Evolutionary conservation across 2,888 invertebrate genomes (phyloP), one percentile per base, ranked within the genome.

Genomic region (Teleiodes luculella): DNA sequence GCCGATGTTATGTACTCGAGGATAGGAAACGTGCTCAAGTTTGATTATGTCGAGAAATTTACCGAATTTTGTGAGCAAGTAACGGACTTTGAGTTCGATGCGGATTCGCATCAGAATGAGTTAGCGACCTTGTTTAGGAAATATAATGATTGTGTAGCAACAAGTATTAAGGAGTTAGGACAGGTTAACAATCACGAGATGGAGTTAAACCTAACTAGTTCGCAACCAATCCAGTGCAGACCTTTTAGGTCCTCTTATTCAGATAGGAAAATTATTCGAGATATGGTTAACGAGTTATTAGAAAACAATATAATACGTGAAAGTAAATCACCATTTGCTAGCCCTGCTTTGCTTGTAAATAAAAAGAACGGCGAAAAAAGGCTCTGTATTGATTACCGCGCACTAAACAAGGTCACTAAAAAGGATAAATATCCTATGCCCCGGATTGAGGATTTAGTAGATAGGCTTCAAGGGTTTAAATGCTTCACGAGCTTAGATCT

Each of bases 391-490:
- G 64, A 64, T 24, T 64, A 64, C 37, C 24, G 62, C 0, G 41
- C 46, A 0, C 18, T 64, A 4, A 62, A 62, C 48, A 61, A 61
- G 59, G 41, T 60, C 0, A 64, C 62, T 0, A 18, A 60, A 0
- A 58, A 59, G 37, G 60, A 64, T 16, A 64, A 63, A 51, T 76
- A 72, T 52, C 78, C 78, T 0, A 59, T 80, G 54, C 74, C 80
- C 1, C 61, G 68, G 16, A 75, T 83, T 1, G 72, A 78, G 16
- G 80, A 84, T 18, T 65, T 78, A 0, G 47, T 63, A 7, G 69
- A 73, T 30, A 56, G 62, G 10, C 46, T 80, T 10, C 54, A 64
- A 1, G 70, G 68, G 0, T 64, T 66, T 35, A 51, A 52, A 5
- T 59, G 56, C 45, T 80, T 68, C 43, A 72, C 70, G 0, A 63